Conservation (phyloP, 2,113 vertebrate species). For the Sebastes schlegelii region DNA sequence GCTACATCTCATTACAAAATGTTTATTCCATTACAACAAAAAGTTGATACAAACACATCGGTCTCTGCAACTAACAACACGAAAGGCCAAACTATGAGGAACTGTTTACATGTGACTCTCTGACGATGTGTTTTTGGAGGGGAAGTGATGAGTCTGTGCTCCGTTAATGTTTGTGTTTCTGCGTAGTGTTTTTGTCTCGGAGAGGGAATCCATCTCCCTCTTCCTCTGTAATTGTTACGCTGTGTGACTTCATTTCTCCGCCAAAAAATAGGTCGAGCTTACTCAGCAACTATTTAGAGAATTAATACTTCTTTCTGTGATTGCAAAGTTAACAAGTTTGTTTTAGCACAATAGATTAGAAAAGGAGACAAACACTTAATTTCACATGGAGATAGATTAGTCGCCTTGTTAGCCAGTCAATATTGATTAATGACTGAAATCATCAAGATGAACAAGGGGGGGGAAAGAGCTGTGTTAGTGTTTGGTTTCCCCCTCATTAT, state of each 20-base stretch:
- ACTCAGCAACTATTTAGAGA: not conserved
- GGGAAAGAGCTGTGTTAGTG: not conserved
- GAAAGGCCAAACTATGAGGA: not conserved
- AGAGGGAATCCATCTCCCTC: not conserved
- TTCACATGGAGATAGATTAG: constrained; percentile 12
- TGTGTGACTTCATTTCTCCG: not conserved
- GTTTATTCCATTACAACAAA: not conserved
- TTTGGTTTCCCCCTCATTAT: constrained; percentile 22
- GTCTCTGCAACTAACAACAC: not conserved
- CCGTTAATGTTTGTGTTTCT: not conserved
- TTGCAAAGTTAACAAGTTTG: not conserved
- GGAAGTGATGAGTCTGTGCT: not conserved
- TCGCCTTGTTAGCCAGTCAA: constrained; percentile 9
- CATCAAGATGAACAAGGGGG: not conserved
- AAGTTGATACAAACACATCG: not conserved
- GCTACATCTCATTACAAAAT: not conserved
- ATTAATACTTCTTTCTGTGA: not conserved
- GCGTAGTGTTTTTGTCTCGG: constrained; percentile 5
- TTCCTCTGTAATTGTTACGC: not conserved
- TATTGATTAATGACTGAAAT: constrained; percentile 45
- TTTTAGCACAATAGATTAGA: not conserved
- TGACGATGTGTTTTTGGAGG: not conserved
- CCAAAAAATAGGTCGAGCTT: not conserved
- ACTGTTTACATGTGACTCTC: not conserved
- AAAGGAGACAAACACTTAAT: constrained; percentile 6